Percentiles rank a stretch among this genome's conserved stretches.
These are phyloP conservation scores for Lerista edwardsae DNA, from an alignment of 2,797 vertebrate genomes.

Conservation along the genomic window DNA sequence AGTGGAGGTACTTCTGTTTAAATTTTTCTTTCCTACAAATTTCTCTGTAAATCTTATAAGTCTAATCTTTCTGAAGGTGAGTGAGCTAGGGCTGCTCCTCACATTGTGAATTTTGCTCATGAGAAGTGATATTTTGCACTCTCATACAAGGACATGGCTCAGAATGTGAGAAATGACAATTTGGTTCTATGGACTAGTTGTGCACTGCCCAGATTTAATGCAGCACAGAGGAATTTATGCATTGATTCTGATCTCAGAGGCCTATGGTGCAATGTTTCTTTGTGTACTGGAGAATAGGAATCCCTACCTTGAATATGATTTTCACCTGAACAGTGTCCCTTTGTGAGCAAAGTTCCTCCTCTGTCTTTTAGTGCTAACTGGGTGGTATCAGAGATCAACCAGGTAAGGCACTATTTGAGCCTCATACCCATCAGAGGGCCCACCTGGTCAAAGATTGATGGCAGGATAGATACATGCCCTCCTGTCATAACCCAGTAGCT, in stretches of 20 bases:
- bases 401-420: too few species aligned
- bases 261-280: not conserved
- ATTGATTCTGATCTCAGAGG: not conserved
- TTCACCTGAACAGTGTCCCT: not conserved
- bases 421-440: too few species aligned
- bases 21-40: slow-evolving; percentile 11
- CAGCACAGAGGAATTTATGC: not conserved
- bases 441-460: too few species aligned
- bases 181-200: not conserved
- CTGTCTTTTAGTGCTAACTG: too few species aligned
- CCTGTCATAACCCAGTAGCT: too few species aligned
- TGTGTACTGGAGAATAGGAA: not conserved
- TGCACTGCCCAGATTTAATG: not conserved
- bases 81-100: not conserved
- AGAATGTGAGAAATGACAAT: not conserved
- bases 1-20: slow-evolving; percentile 25
- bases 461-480: too few species aligned
- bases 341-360: not conserved
- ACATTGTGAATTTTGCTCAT: not conserved
- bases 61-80: slow-evolving; percentile 6
- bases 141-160: not conserved
- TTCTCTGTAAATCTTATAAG: not conserved
- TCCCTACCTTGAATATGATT: too few species aligned
- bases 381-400: too few species aligned
- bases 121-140: not conserved